Conservation (phyloP, 2,888 invertebrate species). For the Actias luna region DNA sequence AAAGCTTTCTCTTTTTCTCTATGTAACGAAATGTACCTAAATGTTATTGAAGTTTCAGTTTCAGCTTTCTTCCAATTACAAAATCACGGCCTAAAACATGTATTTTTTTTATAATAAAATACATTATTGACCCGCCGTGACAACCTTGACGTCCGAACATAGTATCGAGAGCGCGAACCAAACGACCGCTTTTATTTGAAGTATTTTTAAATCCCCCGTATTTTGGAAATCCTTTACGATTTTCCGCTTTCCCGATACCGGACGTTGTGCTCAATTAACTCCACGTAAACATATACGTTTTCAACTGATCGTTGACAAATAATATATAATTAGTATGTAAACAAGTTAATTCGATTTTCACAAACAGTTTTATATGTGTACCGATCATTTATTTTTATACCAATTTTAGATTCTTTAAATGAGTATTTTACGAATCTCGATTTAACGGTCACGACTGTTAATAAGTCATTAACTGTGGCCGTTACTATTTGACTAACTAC, state of each 20-base stretch:
- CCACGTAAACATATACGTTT: conserved; percentile 12
- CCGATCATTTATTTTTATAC: too few relatives aligned
- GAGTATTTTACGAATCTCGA: too few relatives aligned
- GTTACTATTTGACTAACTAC: too few relatives aligned
- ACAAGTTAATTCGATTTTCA: background rate
- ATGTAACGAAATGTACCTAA: too few relatives aligned
- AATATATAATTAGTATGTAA: background rate
- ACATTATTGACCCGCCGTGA: background rate
- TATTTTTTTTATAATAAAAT: background rate
- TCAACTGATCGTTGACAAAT: background rate
- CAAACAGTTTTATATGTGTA: too few relatives aligned
- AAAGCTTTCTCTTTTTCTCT: too few relatives aligned
- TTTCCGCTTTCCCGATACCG: conserved; percentile 10
- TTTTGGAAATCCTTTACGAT: conserved; percentile 18
- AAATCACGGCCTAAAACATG: too few relatives aligned
- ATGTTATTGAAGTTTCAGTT: too few relatives aligned
- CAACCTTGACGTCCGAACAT: conserved; percentile 38
- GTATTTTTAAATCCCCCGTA: conserved; percentile 40
- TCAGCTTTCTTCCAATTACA: too few relatives aligned
- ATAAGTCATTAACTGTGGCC: too few relatives aligned
- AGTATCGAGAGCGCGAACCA: conserved; percentile 35
- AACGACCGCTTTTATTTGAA: conserved; percentile 40
- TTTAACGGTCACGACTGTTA: too few relatives aligned
- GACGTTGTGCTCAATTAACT: conserved; percentile 16
- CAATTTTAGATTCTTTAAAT: too few relatives aligned